Evolutionary conservation across 2,888 invertebrate species (phyloP), one percentile per base, ranked within the genome.

Genomic region (Leptinotarsa peninsularis): DNA sequence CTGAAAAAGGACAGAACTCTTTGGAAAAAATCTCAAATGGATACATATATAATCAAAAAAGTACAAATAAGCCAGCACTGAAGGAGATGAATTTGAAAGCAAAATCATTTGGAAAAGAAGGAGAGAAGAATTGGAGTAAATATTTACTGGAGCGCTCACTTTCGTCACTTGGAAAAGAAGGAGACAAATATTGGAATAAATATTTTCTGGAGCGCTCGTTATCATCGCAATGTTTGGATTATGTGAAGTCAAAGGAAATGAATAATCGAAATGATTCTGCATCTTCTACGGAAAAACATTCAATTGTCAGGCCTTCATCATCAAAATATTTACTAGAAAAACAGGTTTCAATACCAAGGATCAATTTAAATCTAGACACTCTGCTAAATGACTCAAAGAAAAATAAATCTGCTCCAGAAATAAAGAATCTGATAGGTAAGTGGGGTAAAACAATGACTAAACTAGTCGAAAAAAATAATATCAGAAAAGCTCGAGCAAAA

Each of bases 131-230:
- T 43, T n/a, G 13, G 33, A 63, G 18, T 27, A 63, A 60, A 17
- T 27, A 43, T 63, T 63, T 43, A 33, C n/a, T 63, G 15, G 63
- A 63, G 43, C n/a, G 43, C 43, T 33, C 27, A 63, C 17, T 63
- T 27, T 43, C 63, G 10, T 27, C 63, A 43, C 27, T 43, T 43
- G 52, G 52, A 52, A 52, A 52, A 17, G 43, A 63, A 17, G 63
- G 18, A 43, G 43, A n/a, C 17, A 63, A 63, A 3, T 15, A 33
- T 43, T n/a, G 18, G 33, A 63, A 43, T 27, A 63, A 27, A 17
- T 27, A 43, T 63, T 63, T 43, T 33, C 33, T 63, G 15, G 63
- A 63, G 43, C n/a, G 43, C 43, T 33, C 27, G n/a, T n/a, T 63
- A 13, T 43, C 63, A 3, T 27, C 63, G 33, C 27, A 27, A 23